Percentiles rank a stretch among this genome's conserved stretches.
Conservation (phyloP, 2,888 invertebrate species). For the Eumerus sabulonum region DNA sequence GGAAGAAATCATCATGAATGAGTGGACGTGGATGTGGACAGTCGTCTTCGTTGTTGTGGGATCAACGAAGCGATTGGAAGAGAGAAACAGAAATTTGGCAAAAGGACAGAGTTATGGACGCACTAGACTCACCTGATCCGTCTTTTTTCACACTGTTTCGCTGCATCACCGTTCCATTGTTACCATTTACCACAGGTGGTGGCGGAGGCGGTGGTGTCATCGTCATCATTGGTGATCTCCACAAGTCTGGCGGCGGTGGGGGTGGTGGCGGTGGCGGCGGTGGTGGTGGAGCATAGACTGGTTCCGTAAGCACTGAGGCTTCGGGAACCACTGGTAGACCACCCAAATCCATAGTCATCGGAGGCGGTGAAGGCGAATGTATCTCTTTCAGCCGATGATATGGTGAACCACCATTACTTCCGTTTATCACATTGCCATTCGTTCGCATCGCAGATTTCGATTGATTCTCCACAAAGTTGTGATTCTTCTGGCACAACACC, state of each 20-base stretch:
- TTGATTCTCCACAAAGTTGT: slow-evolving; percentile 50
- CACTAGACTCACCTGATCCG: slow-evolving; percentile 52
- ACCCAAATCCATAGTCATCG: slow-evolving; percentile 20
- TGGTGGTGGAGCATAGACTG: slow-evolving; percentile 63
- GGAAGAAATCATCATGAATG: slow-evolving; percentile 49
- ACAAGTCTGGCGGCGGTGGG: slow-evolving; percentile 74
- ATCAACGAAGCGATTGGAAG: neutral
- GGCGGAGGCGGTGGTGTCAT: slow-evolving; percentile 24
- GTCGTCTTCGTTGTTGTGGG: no score
- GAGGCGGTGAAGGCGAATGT: slow-evolving; percentile 40
- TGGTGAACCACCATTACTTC: slow-evolving; percentile 46
- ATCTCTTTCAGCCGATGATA: slow-evolving; percentile 55
- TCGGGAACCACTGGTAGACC: slow-evolving; percentile 50
- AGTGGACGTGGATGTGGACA: slow-evolving; percentile 23
- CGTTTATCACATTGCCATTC: slow-evolving; percentile 49
- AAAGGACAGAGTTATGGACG: slow-evolving; percentile 38
- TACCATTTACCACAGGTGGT: slow-evolving; percentile 21
- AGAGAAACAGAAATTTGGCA: slow-evolving; percentile 26
- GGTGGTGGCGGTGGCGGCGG: slow-evolving; percentile 75
- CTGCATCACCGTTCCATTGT: slow-evolving; percentile 17
- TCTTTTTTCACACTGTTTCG: slow-evolving; percentile 21
- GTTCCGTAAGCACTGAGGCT: slow-evolving; percentile 46
- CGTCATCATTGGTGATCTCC: slow-evolving; percentile 65
- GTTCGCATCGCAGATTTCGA: slow-evolving; percentile 36
- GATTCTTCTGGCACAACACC: slow-evolving; percentile 54